Base-by-base conservation (phyloP, 2,888 invertebrate species). In the Macrophya annulata region DNA sequence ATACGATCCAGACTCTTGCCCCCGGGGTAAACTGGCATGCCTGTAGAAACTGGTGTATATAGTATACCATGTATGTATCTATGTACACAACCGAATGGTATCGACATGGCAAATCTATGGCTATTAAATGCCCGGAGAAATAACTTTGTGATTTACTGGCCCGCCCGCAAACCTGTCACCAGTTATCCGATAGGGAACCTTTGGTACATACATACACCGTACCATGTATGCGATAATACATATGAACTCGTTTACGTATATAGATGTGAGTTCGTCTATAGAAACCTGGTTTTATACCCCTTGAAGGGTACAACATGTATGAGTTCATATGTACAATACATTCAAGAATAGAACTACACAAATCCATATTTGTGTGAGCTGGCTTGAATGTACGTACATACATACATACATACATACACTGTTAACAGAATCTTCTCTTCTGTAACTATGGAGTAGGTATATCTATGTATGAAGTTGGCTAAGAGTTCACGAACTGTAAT, bases 121-220 rank as follows among this genome's bases (percentile, higher is more conserved):
- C 40, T 81, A 62, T 62, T 81, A 81, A 81, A 81, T 81, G 81
- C 81, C 62, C 81, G 21, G 59, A 43, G 81, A 81, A 81, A 81
- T 81, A 81, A 81, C 81, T 81, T 81, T 59, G 81, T 81, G 81
- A 81, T 81, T 81, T 81, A 81, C 59, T 21, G 43, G 25, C 62
- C 43, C 37, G 5, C 77, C 77, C 51, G 55, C 55, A 37, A 51
- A 31, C 77, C 77, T 77, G 77, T 77, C 77, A 48, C 51, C 77
- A 31, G 77, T 77, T 77, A 77, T 55, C 77, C 51, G 77, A 77
- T 77, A 51, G 51, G 55, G 51, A 77, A 77, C 77, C 51, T 77
- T 51, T 31, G 77, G 68, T 68, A 68, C 37, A 21, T 68, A 68
- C 37, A 21, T 71, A 12, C 37, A 71, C 31, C 45, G 45, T 72